Conservation (phyloP, 2,888 invertebrate species). For the Galerucella nymphaeae region DNA sequence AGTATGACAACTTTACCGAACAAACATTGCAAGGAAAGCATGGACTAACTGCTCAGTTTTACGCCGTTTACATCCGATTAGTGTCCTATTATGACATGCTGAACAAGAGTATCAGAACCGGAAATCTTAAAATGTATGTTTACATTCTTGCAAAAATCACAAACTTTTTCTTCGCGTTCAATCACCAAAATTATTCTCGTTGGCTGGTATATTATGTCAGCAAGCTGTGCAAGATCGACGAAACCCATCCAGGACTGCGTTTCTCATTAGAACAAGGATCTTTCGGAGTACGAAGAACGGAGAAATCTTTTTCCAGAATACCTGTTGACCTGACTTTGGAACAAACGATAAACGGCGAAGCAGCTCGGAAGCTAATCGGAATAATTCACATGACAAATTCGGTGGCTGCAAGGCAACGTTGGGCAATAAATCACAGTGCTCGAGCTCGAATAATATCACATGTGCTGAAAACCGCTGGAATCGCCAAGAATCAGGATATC, state of each 20-base stretch:
- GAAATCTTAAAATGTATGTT: constrained; percentile 21
- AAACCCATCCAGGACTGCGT: constrained; percentile 22
- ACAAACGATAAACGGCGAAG: constrained; percentile 22
- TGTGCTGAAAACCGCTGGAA: no score
- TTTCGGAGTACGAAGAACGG: constrained; percentile 18
- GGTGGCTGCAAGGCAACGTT: constrained; percentile 22
- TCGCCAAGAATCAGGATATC: no score
- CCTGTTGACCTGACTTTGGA: constrained; percentile 27
- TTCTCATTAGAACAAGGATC: background rate
- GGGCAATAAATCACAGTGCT: no score
- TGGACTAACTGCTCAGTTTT: background rate
- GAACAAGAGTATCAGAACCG: constrained; percentile 3
- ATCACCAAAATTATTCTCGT: constrained; percentile 22
- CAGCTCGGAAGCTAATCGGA: constrained; percentile 14
- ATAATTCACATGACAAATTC: constrained; percentile 22
- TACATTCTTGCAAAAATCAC: constrained; percentile 15
- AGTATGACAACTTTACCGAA: constrained; percentile 2
- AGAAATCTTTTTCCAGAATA: constrained; percentile 21
- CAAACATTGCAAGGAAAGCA: background rate
- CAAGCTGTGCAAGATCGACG: constrained; percentile 12
- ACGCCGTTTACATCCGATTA: background rate
- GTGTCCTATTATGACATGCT: background rate
- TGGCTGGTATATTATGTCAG: constrained; percentile 22
- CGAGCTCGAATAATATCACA: no score
- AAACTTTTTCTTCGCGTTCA: no score